phyloP scores from a whole-genome alignment of 2,888 invertebrate species.

The Pollenia angustigena region DNA sequence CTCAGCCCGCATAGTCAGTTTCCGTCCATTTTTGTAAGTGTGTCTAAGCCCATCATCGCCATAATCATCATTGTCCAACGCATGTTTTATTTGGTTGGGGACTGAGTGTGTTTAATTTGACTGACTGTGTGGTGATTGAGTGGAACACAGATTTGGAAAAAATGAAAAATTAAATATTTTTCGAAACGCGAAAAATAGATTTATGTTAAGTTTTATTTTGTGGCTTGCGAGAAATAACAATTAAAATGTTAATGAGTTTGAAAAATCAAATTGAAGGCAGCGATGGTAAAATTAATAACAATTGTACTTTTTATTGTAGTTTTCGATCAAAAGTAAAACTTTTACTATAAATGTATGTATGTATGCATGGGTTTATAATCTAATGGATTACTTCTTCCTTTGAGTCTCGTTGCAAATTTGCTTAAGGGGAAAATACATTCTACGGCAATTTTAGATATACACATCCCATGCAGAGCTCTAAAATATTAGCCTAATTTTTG shows the following conservation, averaged over 20 bases:
- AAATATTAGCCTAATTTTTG: too few species aligned
- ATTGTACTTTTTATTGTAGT: too few species aligned
- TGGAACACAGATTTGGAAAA: slow-evolving; percentile 67
- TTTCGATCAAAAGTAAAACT: too few species aligned
- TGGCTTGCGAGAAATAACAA: background rate
- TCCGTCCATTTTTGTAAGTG: slow-evolving; percentile 10
- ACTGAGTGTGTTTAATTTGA: slow-evolving; percentile 4
- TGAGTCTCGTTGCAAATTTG: too few species aligned
- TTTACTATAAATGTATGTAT: too few species aligned
- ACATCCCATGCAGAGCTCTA: too few species aligned
- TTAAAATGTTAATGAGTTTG: background rate
- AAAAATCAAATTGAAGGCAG: too few species aligned
- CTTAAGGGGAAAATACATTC: too few species aligned
- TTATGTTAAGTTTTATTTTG: slow-evolving; percentile 2
- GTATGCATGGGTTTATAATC: too few species aligned
- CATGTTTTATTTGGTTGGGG: slow-evolving; percentile 3
- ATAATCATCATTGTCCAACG: slow-evolving; percentile 8
- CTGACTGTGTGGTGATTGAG: slow-evolving; percentile 45
- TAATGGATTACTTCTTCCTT: too few species aligned
- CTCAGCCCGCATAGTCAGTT: slow-evolving; percentile 52
- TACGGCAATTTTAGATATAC: too few species aligned
- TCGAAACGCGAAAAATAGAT: slow-evolving; percentile 29
- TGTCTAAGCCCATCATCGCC: slow-evolving; percentile 36
- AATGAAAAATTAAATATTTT: slow-evolving; percentile 66
- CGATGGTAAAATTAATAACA: too few species aligned